phyloP scores from a whole-genome alignment of 2,797 vertebrate species.

The Silurus lanzhouensis region DNA sequence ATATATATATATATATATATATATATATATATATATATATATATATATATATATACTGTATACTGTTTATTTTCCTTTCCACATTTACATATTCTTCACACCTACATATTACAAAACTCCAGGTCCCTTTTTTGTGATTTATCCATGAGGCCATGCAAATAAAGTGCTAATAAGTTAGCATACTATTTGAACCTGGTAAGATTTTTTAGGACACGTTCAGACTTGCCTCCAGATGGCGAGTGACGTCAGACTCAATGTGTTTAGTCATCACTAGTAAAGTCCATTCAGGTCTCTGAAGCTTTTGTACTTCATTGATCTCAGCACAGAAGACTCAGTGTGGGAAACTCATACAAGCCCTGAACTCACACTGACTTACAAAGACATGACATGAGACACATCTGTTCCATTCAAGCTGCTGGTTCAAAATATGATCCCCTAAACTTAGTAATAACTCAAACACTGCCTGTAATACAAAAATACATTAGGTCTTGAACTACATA shows the following conservation, averaged over 20 bases:
- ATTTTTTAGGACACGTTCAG: neutral
- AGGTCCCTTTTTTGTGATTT: neutral
- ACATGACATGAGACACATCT: conserved; percentile 31
- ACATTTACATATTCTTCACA: neutral
- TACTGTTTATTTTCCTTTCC: no score
- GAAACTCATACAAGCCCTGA: conserved; percentile 56
- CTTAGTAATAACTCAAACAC: neutral
- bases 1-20: no score
- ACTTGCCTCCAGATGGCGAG: conserved; percentile 61
- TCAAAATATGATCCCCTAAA: neutral
- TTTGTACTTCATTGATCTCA: conserved; percentile 60
- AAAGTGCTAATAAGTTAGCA: neutral
- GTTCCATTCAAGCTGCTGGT: conserved; percentile 16
- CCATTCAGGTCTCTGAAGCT: conserved; percentile 51
- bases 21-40: no score
- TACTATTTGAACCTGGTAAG: neutral
- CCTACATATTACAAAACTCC: neutral
- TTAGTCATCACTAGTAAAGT: conserved; percentile 47
- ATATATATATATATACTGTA: no score
- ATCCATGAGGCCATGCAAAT: neutral
- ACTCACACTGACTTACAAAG: conserved; percentile 52
- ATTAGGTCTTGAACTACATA: neutral
- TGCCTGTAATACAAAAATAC: neutral
- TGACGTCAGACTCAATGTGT: conserved; percentile 53
- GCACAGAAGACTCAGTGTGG: conserved; percentile 61